These are phyloP conservation scores for Drosophila saltans DNA, from an alignment of 1,140 invertebrate genomes.

Conservation along the genomic window DNA sequence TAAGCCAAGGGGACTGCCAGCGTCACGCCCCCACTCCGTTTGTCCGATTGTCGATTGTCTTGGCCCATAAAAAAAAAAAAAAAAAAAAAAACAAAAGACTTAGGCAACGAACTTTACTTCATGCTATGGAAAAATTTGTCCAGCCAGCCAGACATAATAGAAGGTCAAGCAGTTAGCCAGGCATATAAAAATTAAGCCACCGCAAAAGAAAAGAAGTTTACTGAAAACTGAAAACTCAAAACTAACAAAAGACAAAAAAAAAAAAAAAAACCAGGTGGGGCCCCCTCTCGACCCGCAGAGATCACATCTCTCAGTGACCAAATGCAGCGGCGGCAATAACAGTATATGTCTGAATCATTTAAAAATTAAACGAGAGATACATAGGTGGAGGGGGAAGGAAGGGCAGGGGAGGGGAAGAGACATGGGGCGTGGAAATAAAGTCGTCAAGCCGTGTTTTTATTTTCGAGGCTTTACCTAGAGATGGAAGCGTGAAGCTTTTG, in stretches of 20 bases:
- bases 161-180: conserved; percentile 7
- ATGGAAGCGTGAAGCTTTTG: neutral
- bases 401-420: neutral
- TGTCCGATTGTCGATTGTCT: conserved; percentile 8
- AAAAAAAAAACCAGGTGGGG: neutral
- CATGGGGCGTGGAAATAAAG: neutral
- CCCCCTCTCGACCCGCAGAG: neutral
- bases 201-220: conserved; percentile 2
- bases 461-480: neutral
- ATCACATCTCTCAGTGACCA: neutral
- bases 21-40: conserved; percentile 50
- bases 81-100: conserved; percentile 64
- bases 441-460: neutral
- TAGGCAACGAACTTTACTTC: conserved; percentile 70
- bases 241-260: no score
- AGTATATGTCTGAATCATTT: conserved; percentile 14
- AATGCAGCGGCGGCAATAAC: conserved; percentile 15
- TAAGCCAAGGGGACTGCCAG: conserved; percentile 24
- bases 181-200: conserved; percentile 11
- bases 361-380: neutral
- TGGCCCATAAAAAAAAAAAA: conserved; percentile 19
- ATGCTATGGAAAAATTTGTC: conserved; percentile 45
- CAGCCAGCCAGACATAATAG: conserved; percentile 2
- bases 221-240: neutral
- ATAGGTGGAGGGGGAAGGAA: neutral